Conservation (phyloP, 2,113 vertebrate genomes). For the Vireo altiloquus region DNA sequence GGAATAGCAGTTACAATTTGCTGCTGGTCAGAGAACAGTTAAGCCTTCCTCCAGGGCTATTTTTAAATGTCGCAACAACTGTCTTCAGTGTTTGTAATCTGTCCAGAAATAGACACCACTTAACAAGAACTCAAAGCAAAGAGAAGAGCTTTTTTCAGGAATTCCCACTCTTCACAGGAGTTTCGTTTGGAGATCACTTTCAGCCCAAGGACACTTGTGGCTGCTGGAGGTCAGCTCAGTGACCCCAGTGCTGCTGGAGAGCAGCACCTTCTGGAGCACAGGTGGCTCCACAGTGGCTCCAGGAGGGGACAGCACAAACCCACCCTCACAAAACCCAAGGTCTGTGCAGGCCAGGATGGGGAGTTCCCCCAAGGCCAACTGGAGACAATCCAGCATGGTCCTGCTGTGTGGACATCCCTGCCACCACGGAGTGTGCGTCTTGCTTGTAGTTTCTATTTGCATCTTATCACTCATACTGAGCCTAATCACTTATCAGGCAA, state of each 20-base stretch:
- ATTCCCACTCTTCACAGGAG: slow-evolving; percentile 13
- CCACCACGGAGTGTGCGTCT: rapidly evolving
- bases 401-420: neutral
- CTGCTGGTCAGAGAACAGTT: slow-evolving; percentile 49
- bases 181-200: neutral
- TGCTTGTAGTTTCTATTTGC: rapidly evolving
- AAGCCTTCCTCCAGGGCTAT: slow-evolving; percentile 57
- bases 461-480: neutral
- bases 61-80: slow-evolving; percentile 73
- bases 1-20: slow-evolving; percentile 22
- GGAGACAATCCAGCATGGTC: rapidly evolving
- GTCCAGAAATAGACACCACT: slow-evolving; percentile 51
- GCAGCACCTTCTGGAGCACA: neutral
- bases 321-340: rapidly evolving
- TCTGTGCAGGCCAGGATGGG: neutral
- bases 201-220: slow-evolving; percentile 6
- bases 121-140: slow-evolving; percentile 10
- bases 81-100: slow-evolving; percentile 26
- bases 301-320: neutral
- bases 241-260: neutral
- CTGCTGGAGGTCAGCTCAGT: neutral
- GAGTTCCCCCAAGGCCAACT: neutral
- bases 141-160: slow-evolving; percentile 47
- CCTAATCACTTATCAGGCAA: neutral
- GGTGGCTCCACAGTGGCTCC: neutral